phyloP scores from a whole-genome alignment of 2,797 vertebrate species.

The Meda fulgida region DNA sequence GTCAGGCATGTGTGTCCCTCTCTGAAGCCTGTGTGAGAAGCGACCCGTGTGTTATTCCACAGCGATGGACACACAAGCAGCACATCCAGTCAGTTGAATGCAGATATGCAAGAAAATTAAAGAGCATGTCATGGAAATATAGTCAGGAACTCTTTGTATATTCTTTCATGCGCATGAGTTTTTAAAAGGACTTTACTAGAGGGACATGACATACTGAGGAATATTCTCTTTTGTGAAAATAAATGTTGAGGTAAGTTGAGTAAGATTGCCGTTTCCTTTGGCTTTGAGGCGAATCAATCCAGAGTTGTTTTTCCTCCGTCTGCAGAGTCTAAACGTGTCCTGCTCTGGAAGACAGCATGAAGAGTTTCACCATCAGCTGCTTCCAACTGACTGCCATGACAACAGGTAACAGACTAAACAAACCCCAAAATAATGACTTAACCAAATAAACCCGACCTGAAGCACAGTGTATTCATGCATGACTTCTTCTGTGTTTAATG shows the following conservation, averaged over 20 bases:
- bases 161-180: background rate
- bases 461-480: background rate
- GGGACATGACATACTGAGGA: background rate
- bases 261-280: constrained; percentile 15
- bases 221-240: constrained; percentile 15
- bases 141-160: background rate
- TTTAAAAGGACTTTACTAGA: background rate
- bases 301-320: constrained; percentile 46
- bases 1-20: constrained; percentile 61
- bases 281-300: background rate
- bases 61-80: background rate
- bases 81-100: background rate
- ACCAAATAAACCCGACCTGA: background rate
- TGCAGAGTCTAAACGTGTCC: constrained; percentile 60
- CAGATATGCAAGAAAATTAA: background rate
- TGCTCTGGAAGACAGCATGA: constrained; percentile 65
- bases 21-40: constrained; percentile 60
- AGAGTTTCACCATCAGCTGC: constrained; percentile 52
- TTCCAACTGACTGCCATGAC: constrained; percentile 62
- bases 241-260: constrained; percentile 2
- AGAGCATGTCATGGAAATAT: background rate
- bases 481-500: background rate
- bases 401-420: constrained; percentile 69
- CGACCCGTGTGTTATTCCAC: constrained; percentile 43
- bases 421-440: constrained; percentile 13